Base-by-base conservation (phyloP, 1,140 invertebrate genomes). In the Popillia japonica region DNA sequence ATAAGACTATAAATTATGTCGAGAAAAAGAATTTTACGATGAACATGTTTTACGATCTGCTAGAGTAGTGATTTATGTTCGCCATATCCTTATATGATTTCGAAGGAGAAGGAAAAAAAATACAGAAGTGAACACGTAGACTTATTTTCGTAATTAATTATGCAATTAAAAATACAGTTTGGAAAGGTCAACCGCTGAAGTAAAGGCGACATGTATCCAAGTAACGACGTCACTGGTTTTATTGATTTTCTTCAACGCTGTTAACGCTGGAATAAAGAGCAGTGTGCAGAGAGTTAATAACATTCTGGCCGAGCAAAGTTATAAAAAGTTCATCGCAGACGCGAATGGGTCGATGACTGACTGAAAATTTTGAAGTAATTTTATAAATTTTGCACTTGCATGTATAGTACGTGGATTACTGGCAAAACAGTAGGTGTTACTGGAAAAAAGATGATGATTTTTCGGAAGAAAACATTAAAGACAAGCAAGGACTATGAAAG, bases 141-240 rank as follows among this genome's bases (percentile, higher is more conserved):
- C 48, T 68, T 68, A 68, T 68, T 68, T 68, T 68, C 61, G 61
- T 68, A 68, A 68, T 68, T 68, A 68, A 68, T 68, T 68, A 68
- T 68, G 61, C 22, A 68, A 68, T 27, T 27, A 68, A 68, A 34
- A 68, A 68, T 68, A 68, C 20, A 22, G 20, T 68, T 11, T 34
- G 10, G 22, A 68, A 68, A 68, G 61, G 61, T 68, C 61, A 68
- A 22, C 17, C 61, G 61, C 27, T 34, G 4, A 10, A 34, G 8
- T 68, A 68, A 10, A 68, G 22, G 48, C 48, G 48, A 22, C 27
- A 6, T 23, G 61, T 27, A 68, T 34, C 61, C 3, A 68, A 27
- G 27, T 23, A 34, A 22, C 22, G 0, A 68, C 61, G 61, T 68
- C 27, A 68, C 61, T 23, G 61, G 61, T 68, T 68, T 68, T 68